Percentiles rank a stretch among this genome's conserved stretches.
These are phyloP conservation scores for Drosophila punjabiensis DNA, from an alignment of 1,140 invertebrate genomes.

Conservation along the genomic window DNA sequence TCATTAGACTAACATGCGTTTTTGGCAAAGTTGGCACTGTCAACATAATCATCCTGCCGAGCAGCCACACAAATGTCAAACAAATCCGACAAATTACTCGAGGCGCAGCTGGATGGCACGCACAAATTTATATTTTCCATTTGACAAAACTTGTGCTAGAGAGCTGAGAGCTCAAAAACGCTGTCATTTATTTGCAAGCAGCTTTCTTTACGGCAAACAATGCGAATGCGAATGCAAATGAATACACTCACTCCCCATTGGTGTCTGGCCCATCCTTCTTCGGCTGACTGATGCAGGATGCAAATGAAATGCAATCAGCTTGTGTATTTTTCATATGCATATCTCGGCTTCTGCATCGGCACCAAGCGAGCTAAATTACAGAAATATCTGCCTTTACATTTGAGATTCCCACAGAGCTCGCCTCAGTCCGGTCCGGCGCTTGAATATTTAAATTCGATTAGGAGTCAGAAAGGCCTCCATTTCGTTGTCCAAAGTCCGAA, in stretches of 20 bases:
- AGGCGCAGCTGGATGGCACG: constrained; percentile 49
- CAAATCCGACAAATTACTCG: constrained; percentile 71
- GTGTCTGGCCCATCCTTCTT: background rate
- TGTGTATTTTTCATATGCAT: constrained; percentile 63
- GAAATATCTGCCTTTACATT: constrained; percentile 38
- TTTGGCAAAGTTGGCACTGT: constrained; percentile 27
- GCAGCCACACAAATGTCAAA: constrained; percentile 62
- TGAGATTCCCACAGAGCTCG: constrained; percentile 32
- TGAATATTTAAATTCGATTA: constrained; percentile 71
- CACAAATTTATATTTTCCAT: constrained; percentile 68
- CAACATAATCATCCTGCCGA: constrained; percentile 34
- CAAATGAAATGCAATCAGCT: constrained; percentile 53
- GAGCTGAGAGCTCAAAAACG: constrained; percentile 27
- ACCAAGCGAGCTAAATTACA: constrained; percentile 44
- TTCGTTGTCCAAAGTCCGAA: constrained; percentile 15
- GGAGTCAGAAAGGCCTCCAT: constrained; percentile 25
- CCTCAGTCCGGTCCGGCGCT: constrained; percentile 33
- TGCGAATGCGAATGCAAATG: constrained; percentile 56
- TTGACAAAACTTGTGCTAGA: constrained; percentile 42
- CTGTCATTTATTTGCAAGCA: constrained; percentile 59
- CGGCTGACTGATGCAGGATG: constrained; percentile 31
- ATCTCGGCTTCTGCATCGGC: constrained; percentile 26
- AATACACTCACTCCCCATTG: constrained; percentile 7
- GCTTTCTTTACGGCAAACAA: constrained; percentile 62
- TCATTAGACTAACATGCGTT: constrained; percentile 44